Base-by-base conservation (phyloP, 2,113 vertebrate species). In the Macrotus californicus region DNA sequence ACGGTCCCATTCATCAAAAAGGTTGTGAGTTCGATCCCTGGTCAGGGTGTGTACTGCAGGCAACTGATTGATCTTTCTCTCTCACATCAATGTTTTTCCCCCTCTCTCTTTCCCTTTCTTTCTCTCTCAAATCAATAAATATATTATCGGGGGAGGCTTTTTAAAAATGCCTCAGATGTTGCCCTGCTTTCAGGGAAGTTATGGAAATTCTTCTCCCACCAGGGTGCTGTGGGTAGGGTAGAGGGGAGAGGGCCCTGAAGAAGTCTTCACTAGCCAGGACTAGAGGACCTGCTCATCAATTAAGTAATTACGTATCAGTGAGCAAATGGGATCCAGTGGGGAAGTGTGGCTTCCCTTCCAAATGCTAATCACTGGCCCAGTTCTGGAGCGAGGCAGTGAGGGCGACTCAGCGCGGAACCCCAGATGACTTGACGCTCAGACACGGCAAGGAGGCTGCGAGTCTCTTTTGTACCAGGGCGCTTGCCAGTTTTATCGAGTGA, bases 231-330 rank as follows among this genome's bases (percentile, higher is more conserved):
- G 16, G 19, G 21, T 3, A 26, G 6, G 5, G 6, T 0, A 5
- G 22, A 26, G 14, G 7, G 50, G 46, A 10, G 41, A 39, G 48
- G 0, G 34, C 56, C 73, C 85, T 26, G 9, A 50, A 84, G 48
- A 36, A 43, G 67, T 36, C 73, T 91, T 82, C 66, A 41, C 96
- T 93, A 96, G 96, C 91, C 96, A 94, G 48, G 91, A 95, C 76
- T 96, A 76, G 89, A 95, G 66, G 94, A 98, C 93, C 91, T 96
- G 96, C 97, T 84, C 34, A 69, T 92, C 46, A 36, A 56, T 93
- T 86, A 98, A 97, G 98, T 97, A 98, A 98, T 98, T 98, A 98
- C 98, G 97, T 98, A 98, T 96, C 97, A 95, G n/a, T 86, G 96
- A 95, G 95, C 91, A 96, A 97, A 97, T 91, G 96, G 96, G 92